These are phyloP conservation scores for Rhinogobio ventralis DNA, from an alignment of 2,797 vertebrate genomes.

Conservation along the genomic window DNA sequence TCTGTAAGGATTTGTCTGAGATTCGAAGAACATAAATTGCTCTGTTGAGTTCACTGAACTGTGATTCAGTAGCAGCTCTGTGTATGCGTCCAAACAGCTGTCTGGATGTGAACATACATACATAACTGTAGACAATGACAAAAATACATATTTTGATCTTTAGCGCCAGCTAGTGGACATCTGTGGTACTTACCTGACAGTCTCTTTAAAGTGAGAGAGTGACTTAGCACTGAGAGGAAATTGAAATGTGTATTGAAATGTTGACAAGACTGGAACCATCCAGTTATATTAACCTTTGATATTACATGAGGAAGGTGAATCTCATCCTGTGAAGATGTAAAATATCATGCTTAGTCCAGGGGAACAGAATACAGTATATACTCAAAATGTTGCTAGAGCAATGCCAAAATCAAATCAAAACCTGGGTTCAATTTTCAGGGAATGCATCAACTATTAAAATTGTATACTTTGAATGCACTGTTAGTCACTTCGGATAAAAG, in stretches of 20 bases:
- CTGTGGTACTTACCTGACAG: conserved; percentile 65
- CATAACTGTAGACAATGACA: background rate
- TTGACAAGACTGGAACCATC: conserved; percentile 76
- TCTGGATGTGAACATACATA: conserved; percentile 63
- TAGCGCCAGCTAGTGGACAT: conserved; percentile 67
- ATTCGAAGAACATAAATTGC: conserved; percentile 71
- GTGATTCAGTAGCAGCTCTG: conserved; percentile 58
- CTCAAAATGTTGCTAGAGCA: background rate
- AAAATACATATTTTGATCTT: background rate
- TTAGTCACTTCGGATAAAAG: background rate
- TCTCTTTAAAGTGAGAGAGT: conserved; percentile 52
- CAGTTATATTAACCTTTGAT: conserved; percentile 68
- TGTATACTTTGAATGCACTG: background rate
- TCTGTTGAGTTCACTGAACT: background rate
- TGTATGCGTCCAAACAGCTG: conserved; percentile 66
- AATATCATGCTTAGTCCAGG: background rate
- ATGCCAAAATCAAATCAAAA: too few relatives aligned
- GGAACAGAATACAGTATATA: background rate
- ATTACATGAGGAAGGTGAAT: conserved; percentile 69
- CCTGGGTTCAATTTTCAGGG: background rate
- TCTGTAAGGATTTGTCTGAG: conserved; percentile 56
- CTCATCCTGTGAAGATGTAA: conserved; percentile 62
- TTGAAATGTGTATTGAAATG: too few relatives aligned
- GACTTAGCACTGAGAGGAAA: conserved; percentile 61
- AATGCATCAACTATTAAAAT: background rate